Evolutionary conservation across 2,113 vertebrate genomes (phyloP).

Genomic region (Amphiprion ocellaris): DNA sequence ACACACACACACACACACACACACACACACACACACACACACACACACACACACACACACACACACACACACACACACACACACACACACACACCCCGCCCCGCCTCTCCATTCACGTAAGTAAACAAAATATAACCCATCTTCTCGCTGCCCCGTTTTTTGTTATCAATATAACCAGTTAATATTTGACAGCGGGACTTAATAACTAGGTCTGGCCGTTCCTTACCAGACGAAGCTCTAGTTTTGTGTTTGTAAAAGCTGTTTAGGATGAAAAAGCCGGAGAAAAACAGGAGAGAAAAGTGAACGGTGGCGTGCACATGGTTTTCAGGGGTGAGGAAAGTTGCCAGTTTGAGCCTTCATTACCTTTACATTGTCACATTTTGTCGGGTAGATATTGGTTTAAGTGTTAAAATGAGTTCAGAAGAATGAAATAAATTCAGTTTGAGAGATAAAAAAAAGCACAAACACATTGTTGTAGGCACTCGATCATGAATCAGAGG

Average conservation of each 20-base stretch:
- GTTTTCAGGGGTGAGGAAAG: neutral
- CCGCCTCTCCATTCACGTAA: conserved; percentile 41
- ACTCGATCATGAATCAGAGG: too few species aligned
- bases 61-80: conserved; percentile 59
- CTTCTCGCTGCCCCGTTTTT: neutral
- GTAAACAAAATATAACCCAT: conserved; percentile 67
- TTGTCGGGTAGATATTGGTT: neutral
- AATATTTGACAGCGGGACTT: conserved; percentile 47
- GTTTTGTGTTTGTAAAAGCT: neutral
- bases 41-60: conserved; percentile 59
- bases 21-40: conserved; percentile 59
- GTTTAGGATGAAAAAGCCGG: neutral
- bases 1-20: conserved; percentile 59
- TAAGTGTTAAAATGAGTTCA: neutral
- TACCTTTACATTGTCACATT: neutral
- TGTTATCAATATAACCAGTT: conserved; percentile 16
- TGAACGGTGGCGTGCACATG: conserved; percentile 7
- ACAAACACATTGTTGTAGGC: too few species aligned
- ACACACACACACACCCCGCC: conserved; percentile 35
- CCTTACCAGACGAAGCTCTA: too few species aligned
- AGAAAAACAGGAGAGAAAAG: neutral
- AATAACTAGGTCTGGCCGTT: neutral
- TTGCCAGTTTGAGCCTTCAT: neutral
- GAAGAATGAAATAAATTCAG: neutral
- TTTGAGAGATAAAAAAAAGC: too few species aligned